These are phyloP conservation scores for Antrozous pallidus DNA, from an alignment of 2,797 vertebrate species.

Conservation along the genomic window DNA sequence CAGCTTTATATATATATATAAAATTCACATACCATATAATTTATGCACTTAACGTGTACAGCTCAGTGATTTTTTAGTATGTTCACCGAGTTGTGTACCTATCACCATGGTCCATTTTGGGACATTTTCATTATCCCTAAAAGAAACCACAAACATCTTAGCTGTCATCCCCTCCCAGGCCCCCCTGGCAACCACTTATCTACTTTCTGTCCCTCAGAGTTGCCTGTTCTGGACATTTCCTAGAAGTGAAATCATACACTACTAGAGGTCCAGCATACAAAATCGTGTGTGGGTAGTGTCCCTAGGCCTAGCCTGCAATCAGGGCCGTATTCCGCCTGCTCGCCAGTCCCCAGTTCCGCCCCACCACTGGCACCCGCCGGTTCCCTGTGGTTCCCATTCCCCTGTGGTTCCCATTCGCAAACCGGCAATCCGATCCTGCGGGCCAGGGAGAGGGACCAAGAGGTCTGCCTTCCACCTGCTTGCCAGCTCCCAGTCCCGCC, in stretches of 20 bases:
- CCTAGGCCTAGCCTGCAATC: no score
- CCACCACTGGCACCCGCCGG: no score
- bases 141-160: not conserved
- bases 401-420: no score
- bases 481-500: no score
- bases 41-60: not conserved
- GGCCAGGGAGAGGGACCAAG: no score
- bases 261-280: no score
- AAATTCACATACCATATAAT: not conserved
- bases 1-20: not conserved
- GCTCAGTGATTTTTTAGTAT: not conserved
- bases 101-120: not conserved
- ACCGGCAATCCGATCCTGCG: no score
- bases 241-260: not conserved
- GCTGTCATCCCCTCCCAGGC: not conserved
- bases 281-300: no score
- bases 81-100: not conserved
- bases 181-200: not conserved
- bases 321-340: no score
- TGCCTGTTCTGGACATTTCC: not conserved
- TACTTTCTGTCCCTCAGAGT: not conserved
- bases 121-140: not conserved
- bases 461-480: no score
- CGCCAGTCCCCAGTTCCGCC: no score
- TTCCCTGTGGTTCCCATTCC: no score